Percentiles rank a stretch among this genome's conserved stretches.
Conservation (phyloP, 1,140 invertebrate species). For the Elymnias hypermnestra region DNA sequence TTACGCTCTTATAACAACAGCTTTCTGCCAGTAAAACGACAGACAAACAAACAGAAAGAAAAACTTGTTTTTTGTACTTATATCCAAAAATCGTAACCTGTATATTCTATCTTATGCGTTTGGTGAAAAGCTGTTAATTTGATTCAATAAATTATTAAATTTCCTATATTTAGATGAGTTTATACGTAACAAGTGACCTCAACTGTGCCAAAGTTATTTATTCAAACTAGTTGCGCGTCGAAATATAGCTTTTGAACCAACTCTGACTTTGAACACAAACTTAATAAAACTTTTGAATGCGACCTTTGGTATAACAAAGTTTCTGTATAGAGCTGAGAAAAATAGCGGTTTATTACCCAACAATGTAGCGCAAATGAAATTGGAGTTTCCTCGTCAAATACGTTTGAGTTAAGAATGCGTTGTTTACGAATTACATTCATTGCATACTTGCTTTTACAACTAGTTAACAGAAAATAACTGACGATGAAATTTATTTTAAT, state of each 20-base stretch:
- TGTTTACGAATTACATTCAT: no score
- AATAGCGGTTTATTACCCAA: conserved; percentile 13
- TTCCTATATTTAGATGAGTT: not conserved
- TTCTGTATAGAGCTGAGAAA: conserved; percentile 15
- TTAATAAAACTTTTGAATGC: conserved; percentile 53
- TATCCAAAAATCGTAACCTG: no score
- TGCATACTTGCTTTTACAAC: no score
- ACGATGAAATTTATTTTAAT: no score
- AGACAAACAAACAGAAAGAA: no score
- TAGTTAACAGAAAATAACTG: no score
- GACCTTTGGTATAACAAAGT: conserved; percentile 35
- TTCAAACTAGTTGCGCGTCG: conserved; percentile 34
- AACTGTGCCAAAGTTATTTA: conserved; percentile 15
- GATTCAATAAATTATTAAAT: no score
- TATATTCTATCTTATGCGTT: no score
- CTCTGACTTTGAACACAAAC: conserved; percentile 30
- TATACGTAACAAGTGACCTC: not conserved
- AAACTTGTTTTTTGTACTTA: no score
- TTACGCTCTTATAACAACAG: no score
- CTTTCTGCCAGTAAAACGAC: no score
- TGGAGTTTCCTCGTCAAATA: conserved; percentile 13
- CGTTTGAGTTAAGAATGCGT: not conserved
- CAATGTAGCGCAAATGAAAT: conserved; percentile 31
- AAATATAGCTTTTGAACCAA: conserved; percentile 33
- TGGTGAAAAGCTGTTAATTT: no score